Evolutionary conservation across 2,797 vertebrate species (phyloP).

Genomic region (Periophthalmus magnuspinnatus): DNA sequence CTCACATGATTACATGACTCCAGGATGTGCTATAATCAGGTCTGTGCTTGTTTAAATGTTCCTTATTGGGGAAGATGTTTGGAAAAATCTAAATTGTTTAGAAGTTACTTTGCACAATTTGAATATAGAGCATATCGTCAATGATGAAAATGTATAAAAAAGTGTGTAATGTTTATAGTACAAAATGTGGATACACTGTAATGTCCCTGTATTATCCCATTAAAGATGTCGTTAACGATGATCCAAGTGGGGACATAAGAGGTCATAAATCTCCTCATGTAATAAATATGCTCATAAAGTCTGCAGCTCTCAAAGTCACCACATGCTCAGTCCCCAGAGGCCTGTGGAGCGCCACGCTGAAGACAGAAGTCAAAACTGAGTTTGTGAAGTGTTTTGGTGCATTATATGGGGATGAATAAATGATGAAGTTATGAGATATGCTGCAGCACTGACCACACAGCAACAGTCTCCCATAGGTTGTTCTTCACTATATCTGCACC

Average conservation of each 20-base stretch:
- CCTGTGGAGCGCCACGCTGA: not conserved
- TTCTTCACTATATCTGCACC: slow-evolving; percentile 5
- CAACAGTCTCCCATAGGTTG: not conserved
- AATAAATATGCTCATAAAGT: slow-evolving; percentile 21
- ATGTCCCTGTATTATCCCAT: not conserved
- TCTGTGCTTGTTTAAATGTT: too few species aligned
- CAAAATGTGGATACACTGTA: not conserved
- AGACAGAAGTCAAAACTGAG: slow-evolving; percentile 28
- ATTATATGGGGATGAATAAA: slow-evolving; percentile 47
- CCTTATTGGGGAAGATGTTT: too few species aligned
- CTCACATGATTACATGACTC: too few species aligned
- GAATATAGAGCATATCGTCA: not conserved
- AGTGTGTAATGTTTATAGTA: not conserved
- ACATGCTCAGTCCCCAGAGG: slow-evolving; percentile 18
- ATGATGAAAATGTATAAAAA: not conserved
- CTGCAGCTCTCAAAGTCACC: not conserved
- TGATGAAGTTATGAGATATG: slow-evolving; percentile 34
- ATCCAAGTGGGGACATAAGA: not conserved
- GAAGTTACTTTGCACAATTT: too few species aligned
- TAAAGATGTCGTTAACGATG: not conserved
- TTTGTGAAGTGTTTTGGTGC: slow-evolving; percentile 18
- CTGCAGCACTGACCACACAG: slow-evolving; percentile 19
- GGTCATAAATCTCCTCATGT: slow-evolving; percentile 2
- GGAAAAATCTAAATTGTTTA: too few species aligned
- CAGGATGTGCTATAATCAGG: too few species aligned